Conservation (phyloP, 92 coral and sea anemone species). For the Anthopleura xanthogrammica region DNA sequence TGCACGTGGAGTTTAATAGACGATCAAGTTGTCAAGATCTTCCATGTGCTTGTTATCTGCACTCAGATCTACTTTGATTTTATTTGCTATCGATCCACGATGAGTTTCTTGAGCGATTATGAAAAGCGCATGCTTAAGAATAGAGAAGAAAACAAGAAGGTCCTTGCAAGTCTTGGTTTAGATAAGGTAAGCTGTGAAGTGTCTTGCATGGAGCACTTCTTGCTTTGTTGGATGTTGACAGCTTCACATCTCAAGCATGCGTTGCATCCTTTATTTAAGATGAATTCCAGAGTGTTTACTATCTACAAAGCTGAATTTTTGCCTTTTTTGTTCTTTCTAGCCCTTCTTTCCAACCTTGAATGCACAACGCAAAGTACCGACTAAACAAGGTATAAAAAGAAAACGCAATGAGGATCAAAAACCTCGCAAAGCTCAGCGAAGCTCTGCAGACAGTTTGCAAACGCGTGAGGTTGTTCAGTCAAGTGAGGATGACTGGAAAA, state of each 20-base stretch:
- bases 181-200: conserved; percentile 14
- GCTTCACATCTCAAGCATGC: background rate
- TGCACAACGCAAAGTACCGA: conserved; percentile 8
- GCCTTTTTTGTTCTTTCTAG: background rate
- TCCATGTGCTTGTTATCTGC: conserved; percentile 20
- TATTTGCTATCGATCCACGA: background rate
- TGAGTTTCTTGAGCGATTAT: conserved; percentile 30
- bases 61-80: background rate
- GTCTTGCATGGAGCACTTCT: background rate
- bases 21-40: background rate
- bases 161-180: conserved; percentile 30
- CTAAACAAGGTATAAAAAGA: conserved; percentile 22
- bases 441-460: background rate
- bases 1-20: conserved; percentile 2
- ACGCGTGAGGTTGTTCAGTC: conserved; percentile 11
- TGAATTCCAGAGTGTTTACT: background rate
- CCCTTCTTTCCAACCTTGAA: conserved; percentile 2
- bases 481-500: conserved; percentile 3
- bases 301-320: background rate
- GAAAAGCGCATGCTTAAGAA: conserved; percentile 28
- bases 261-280: background rate
- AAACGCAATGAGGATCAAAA: conserved; percentile 10
- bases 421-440: conserved; percentile 16
- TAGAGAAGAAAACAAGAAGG: conserved; percentile 35
- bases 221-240: background rate